phyloP scores from a whole-genome alignment of 2,888 invertebrate species.

The Cosmia pyralina region DNA sequence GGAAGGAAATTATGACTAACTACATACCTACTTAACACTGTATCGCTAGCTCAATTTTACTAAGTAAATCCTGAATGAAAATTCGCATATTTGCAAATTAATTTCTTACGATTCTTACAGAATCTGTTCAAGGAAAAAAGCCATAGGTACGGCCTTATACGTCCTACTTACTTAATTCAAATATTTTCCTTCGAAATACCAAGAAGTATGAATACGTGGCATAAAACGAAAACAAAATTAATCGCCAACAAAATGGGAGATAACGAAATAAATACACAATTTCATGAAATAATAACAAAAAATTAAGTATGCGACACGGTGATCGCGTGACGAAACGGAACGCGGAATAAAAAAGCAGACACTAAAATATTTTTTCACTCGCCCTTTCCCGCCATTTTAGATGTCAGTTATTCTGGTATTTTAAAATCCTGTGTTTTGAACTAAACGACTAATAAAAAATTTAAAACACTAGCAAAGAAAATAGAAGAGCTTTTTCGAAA shows the following conservation, averaged over 20 bases:
- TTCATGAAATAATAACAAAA: conserved; percentile 63
- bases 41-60: background rate
- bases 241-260: conserved; percentile 62
- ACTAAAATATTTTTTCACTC: conserved; percentile 58
- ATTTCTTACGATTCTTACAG: conserved; percentile 11
- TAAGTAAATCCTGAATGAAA: background rate
- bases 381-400: conserved; percentile 57
- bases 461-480: background rate
- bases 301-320: conserved; percentile 59
- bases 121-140: conserved; percentile 19
- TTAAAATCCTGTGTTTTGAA: background rate
- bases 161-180: conserved; percentile 38
- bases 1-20: background rate
- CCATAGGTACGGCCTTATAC: background rate
- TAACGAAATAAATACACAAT: conserved; percentile 65
- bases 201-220: conserved; percentile 41
- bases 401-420: conserved; percentile 22
- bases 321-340: conserved; percentile 68
- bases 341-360: conserved; percentile 63
- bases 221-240: conserved; percentile 63
- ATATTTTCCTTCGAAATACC: conserved; percentile 47
- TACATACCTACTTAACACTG: background rate
- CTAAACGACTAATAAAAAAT: background rate
- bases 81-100: background rate
- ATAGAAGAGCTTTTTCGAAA: background rate